A percentile compares a stretch with the other conserved stretches of the same genome.
Conservation (phyloP, 2,888 invertebrate genomes). For the Tetramorium bicarinatum region DNA sequence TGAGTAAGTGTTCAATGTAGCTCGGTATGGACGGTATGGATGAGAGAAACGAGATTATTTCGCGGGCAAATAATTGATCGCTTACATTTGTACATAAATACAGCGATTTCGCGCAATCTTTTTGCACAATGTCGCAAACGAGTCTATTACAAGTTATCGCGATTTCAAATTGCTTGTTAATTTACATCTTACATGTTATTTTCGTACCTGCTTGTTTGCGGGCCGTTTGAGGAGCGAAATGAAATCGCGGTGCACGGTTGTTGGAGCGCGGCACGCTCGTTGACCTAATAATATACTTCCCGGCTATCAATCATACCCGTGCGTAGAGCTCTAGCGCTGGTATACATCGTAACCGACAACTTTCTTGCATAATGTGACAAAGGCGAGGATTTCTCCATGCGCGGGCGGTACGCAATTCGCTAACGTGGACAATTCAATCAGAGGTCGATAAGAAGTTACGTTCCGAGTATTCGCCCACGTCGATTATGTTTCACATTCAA, state of each 20-base stretch:
- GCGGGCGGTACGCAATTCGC: conserved; percentile 52
- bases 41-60: conserved; percentile 7
- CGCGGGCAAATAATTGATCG: not conserved
- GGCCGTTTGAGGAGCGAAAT: conserved; percentile 38
- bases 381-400: conserved; percentile 64
- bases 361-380: conserved; percentile 70
- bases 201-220: conserved; percentile 14
- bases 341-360: conserved; percentile 51
- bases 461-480: conserved; percentile 41
- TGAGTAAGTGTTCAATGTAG: conserved; percentile 1
- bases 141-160: conserved; percentile 37
- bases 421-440: conserved; percentile 68
- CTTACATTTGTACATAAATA: not conserved
- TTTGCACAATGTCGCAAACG: conserved; percentile 18
- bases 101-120: not conserved
- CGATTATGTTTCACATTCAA: conserved; percentile 31
- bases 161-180: conserved; percentile 23
- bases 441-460: conserved; percentile 53
- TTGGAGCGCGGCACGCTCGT: conserved; percentile 33
- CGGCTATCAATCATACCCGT: conserved; percentile 63
- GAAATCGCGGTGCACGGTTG: conserved; percentile 29
- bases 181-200: conserved; percentile 23
- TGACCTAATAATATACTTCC: conserved; percentile 61
- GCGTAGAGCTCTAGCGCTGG: conserved; percentile 36
- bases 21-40: not conserved